phyloP scores from a whole-genome alignment of 1,140 invertebrate genomes.

The Orius insidiosus region DNA sequence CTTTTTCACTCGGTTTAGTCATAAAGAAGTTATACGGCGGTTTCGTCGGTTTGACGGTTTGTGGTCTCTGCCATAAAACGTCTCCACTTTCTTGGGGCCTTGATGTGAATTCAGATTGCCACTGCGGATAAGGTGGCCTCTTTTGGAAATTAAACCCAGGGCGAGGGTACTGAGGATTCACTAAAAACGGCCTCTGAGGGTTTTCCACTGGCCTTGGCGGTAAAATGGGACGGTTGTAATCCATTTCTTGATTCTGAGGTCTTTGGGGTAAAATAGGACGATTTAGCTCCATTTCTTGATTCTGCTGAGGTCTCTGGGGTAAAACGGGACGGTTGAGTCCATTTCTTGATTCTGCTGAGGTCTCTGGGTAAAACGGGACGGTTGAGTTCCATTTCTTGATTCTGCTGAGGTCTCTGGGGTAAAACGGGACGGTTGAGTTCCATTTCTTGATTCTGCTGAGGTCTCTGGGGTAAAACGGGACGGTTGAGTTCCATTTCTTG shows the following conservation, averaged over 20 bases:
- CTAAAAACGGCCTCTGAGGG: too few relatives aligned
- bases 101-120: too few relatives aligned
- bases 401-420: constrained; percentile 7
- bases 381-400: background rate
- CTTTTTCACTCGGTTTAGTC: background rate
- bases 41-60: background rate
- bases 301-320: background rate
- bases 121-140: too few relatives aligned
- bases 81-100: too few relatives aligned
- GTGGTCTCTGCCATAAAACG: background rate
- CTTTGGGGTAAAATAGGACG: background rate
- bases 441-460: background rate
- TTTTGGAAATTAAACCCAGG: too few relatives aligned
- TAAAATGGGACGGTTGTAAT: too few relatives aligned
- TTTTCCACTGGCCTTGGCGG: background rate
- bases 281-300: background rate
- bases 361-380: background rate
- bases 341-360: background rate
- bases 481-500: background rate
- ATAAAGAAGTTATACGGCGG: background rate
- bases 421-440: too few relatives aligned
- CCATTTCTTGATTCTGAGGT: background rate
- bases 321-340: background rate
- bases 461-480: background rate
- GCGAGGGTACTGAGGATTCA: too few relatives aligned